Evolutionary conservation across 2,888 invertebrate genomes (phyloP).

Genomic region (Oxyteleia sp.): DNA sequence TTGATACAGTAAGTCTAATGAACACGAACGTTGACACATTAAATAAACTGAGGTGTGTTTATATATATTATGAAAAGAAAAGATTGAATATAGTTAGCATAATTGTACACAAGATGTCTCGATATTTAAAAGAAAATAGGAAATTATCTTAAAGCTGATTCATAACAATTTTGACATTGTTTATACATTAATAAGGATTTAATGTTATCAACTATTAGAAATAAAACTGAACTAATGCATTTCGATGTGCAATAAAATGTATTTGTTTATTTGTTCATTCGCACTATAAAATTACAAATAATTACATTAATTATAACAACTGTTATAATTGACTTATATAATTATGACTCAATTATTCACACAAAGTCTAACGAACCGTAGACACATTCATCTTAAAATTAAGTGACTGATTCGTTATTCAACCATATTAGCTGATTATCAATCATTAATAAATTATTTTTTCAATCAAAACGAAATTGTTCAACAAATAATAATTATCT

Average conservation of each 20-base stretch:
- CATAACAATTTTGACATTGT: no score
- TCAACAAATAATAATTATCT: slow-evolving; percentile 9
- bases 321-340: slow-evolving; percentile 8
- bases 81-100: background rate
- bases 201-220: no score
- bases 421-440: slow-evolving; percentile 14
- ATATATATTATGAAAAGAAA: no score
- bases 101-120: background rate
- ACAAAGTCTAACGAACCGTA: slow-evolving; percentile 15
- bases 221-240: no score
- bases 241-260: no score
- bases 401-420: slow-evolving; percentile 44
- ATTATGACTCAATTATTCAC: slow-evolving; percentile 7
- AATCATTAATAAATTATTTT: slow-evolving; percentile 28
- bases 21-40: no score
- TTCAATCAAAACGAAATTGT: background rate
- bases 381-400: slow-evolving; percentile 39
- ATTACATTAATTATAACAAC: slow-evolving; percentile 20
- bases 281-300: slow-evolving; percentile 18
- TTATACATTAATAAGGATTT: no score
- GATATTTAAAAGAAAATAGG: no score
- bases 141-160: no score
- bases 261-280: slow-evolving; percentile 9
- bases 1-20: background rate
- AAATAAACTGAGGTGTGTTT: no score